phyloP scores from a whole-genome alignment of 2,797 vertebrate species.

The Rhabdomys pumilio region DNA sequence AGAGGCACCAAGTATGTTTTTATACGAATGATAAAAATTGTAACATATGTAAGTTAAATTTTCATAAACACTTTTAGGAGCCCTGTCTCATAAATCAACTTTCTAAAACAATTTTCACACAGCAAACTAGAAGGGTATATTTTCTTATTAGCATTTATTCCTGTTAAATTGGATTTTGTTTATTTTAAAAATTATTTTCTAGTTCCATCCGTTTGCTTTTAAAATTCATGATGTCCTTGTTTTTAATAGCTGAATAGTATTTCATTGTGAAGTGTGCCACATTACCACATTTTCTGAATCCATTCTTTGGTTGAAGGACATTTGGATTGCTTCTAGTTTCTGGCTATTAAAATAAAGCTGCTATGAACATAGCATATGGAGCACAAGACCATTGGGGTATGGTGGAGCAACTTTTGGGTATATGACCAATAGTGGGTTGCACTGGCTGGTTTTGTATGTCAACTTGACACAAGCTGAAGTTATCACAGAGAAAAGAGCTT shows the following conservation, averaged over 20 bases:
- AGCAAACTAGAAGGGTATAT: neutral
- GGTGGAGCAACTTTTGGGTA: neutral
- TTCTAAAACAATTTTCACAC: conserved; percentile 15
- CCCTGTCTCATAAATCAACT: neutral
- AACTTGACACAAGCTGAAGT: too few species aligned
- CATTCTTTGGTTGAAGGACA: neutral
- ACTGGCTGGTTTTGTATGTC: too few species aligned
- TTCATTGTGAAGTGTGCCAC: neutral
- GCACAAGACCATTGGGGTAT: neutral
- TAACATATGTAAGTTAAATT: neutral
- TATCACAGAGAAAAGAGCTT: too few species aligned
- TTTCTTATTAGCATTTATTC: neutral
- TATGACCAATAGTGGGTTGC: neutral
- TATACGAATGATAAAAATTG: neutral
- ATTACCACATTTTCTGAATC: neutral
- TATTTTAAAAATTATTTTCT: neutral
- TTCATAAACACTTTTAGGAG: neutral
- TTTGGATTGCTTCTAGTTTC: neutral
- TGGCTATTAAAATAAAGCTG: neutral
- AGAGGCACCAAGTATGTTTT: neutral
- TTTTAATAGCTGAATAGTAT: neutral
- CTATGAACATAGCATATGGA: neutral
- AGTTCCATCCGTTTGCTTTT: neutral
- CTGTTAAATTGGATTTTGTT: neutral
- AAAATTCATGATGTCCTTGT: neutral